Base-by-base conservation (phyloP, 2,888 invertebrate genomes). In the Polydrusus pterygomalis region DNA sequence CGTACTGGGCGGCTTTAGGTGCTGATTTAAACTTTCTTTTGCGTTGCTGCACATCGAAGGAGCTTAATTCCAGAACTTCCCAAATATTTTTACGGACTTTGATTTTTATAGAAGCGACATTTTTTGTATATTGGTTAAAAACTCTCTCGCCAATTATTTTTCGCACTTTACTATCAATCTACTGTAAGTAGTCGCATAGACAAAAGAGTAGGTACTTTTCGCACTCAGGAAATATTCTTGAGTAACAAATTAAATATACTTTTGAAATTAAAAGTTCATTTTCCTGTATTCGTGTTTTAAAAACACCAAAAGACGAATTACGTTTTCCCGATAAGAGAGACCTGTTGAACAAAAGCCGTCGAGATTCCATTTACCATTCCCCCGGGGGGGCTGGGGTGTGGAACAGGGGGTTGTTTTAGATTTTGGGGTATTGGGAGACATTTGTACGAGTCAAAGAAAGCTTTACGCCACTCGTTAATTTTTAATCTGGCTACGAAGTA, bases 401-500 rank as follows among this genome's bases (percentile, higher is more conserved):
- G 18, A 64, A 47, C 47, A n/a, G 64, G 64, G 64, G 49, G 45
- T 64, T 64, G 64, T 20, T 69, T 34, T 54, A 62, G 63, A 69
- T 74, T 69, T 69, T 69, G 43, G 63, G 58, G 62, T 56, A 70
- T 75, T 58, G 64, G 58, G 51, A 47, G 74, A 58, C 34, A 75
- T 75, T 75, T 75, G 65, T 75, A 75, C 70, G 69, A 70, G 65
- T 34, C 25, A 56, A 25, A 56, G 47, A 56, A 47, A 20, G 30
- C 56, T 70, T 64, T 25, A 58, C 63, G 63, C 47, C 56, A 54
- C 56, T 70, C 47, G 54, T 56, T 75, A 70, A 75, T 75, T 75
- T 75, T 75, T 70, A 75, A 75, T 75, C 74, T 56, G 47, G 45
- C 63, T 70, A 65, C 69, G 10, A 58, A 70, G 34, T 25, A 47